Conservation (phyloP, 2,888 invertebrate species). For the Cistogaster globosa region DNA sequence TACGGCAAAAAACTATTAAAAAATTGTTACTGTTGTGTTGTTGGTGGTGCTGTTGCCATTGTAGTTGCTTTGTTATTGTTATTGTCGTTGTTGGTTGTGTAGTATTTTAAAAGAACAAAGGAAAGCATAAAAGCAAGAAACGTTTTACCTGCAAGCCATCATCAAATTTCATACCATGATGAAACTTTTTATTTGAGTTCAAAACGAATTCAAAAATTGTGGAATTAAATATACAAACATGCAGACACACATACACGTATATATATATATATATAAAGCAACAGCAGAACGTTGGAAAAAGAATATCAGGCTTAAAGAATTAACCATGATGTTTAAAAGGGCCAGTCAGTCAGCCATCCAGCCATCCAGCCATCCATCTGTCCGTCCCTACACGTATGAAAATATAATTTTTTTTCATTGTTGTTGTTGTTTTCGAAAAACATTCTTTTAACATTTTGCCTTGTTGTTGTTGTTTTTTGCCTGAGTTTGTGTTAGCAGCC, state of each 20-base stretch:
- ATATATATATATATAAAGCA: background rate
- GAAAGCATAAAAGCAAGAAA: conserved; percentile 54
- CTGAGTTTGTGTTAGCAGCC: conserved; percentile 37
- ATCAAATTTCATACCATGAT: conserved; percentile 64
- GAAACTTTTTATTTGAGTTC: conserved; percentile 53
- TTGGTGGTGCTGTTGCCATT: conserved; percentile 28
- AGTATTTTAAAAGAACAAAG: conserved; percentile 63
- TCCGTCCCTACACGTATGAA: background rate
- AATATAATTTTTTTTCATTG: conserved; percentile 15
- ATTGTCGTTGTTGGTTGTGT: conserved; percentile 29
- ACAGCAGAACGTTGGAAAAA: conserved; percentile 7
- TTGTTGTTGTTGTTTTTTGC: conserved; percentile 17
- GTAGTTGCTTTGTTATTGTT: conserved; percentile 18
- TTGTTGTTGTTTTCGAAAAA: conserved; percentile 28
- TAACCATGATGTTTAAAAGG: conserved; percentile 47
- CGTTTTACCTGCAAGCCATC: conserved; percentile 67
- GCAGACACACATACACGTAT: too few relatives aligned
- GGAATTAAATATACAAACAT: conserved; percentile 14
- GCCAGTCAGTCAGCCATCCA: conserved; percentile 42
- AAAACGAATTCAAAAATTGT: conserved; percentile 52
- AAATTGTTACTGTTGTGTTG: conserved; percentile 51
- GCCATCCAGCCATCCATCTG: conserved; percentile 31
- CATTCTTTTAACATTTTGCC: conserved; percentile 54
- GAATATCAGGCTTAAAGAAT: conserved; percentile 60
- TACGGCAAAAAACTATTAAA: conserved; percentile 55